Base-by-base conservation (phyloP, 2,797 vertebrate genomes). In the Takifugu rubripes region DNA sequence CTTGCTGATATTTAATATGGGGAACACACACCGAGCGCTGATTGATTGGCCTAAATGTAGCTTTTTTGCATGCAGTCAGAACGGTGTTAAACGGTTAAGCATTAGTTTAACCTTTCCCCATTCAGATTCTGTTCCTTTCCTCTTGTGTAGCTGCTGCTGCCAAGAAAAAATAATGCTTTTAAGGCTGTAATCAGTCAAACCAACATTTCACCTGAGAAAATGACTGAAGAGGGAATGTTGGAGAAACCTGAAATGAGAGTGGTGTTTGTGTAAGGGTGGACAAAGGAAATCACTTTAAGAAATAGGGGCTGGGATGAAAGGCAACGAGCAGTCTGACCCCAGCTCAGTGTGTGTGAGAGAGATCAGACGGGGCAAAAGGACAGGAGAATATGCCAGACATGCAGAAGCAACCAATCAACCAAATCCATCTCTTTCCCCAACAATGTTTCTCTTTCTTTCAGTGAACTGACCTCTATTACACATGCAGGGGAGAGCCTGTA, bases 401-500 rank as follows among this genome's bases (percentile, higher is more conserved):
- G 75, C 71, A 78, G 67, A 74, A 73, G 70, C 64, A 86, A 81
- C 76, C 79, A 84, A 85, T 85, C 82, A 86, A 70, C 70, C 81
- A 82, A 83, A 79, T 82, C 84, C 80, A 81, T 83, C 74, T 74
- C 64, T 66, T 64, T 64, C 72, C 70, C 84, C 86, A 79, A 49
- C 66, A 67, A 84, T 87, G 53, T 59, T 54, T 62, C 62, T 64
- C 58, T 3, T 66, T 63, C 56, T 66, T 26, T 52, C 60, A 75
- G 76, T 74, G 77, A 68, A 54, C 54, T 83, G 86, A 93, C 92
- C 90, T 86, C 87, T 86, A 92, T 89, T 92, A 94, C 90, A 90
- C 88, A 93, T 94, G 92, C 93, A 90, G 87, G 86, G 86, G 89
- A 87, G 79, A 43, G 79, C 69, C 64, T 72, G 68, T 63, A 82